These are phyloP conservation scores for Xanthorhoe designata DNA, from an alignment of 2,888 invertebrate species.

Conservation along the genomic window DNA sequence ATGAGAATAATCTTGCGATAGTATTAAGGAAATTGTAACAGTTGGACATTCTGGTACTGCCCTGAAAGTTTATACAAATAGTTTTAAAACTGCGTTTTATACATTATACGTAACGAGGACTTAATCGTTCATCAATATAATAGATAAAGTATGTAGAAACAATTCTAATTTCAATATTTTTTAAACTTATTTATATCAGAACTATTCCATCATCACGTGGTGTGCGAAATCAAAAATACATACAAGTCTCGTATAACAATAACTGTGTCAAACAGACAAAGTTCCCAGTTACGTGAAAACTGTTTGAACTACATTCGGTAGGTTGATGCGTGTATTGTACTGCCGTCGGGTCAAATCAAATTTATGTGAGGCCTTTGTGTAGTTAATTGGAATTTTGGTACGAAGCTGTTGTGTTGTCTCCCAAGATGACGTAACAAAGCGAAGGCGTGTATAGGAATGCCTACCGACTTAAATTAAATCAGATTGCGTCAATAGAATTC, in stretches of 20 bases:
- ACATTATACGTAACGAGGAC: no score
- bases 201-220: neutral
- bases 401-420: constrained; percentile 15
- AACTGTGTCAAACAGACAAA: constrained; percentile 3
- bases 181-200: no score
- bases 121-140: no score
- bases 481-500: neutral
- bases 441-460: constrained; percentile 11
- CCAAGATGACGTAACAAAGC: constrained; percentile 21
- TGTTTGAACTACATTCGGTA: constrained; percentile 19
- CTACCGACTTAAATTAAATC: constrained; percentile 1
- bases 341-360: constrained; percentile 27
- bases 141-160: no score
- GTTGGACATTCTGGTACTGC: no score
- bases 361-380: constrained; percentile 31
- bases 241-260: neutral
- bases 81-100: no score
- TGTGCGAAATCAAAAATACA: neutral
- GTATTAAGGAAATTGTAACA: no score
- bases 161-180: no score
- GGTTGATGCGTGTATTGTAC: constrained; percentile 16
- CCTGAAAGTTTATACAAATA: no score
- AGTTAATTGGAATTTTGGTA: constrained; percentile 29
- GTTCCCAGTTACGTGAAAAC: constrained; percentile 12
- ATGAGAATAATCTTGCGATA: no score